phyloP scores from a whole-genome alignment of 2,113 vertebrate genomes.

The Jaculus jaculus region DNA sequence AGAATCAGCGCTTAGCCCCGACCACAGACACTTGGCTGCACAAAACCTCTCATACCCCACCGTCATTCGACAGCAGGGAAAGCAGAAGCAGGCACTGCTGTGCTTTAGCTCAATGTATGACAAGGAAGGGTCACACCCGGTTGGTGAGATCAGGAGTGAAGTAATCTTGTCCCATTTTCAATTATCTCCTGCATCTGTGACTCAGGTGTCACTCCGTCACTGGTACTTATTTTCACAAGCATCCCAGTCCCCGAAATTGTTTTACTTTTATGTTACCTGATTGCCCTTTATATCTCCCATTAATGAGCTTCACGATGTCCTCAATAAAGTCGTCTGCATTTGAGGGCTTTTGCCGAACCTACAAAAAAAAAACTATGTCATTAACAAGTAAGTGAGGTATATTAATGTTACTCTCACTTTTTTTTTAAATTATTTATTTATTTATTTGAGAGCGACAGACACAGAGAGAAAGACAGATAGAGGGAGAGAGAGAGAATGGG shows the following conservation, averaged over 20 bases:
- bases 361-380: not conserved
- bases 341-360: conserved; percentile 93
- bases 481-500: too few species aligned
- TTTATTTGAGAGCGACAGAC: too few species aligned
- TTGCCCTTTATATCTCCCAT: conserved; percentile 91
- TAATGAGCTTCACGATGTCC: conserved; percentile 91
- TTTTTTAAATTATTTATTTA: too few species aligned
- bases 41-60: not conserved
- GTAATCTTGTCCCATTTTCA: not conserved
- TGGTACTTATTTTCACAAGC: not conserved
- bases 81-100: conserved; percentile 4
- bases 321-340: conserved; percentile 86
- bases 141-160: conserved; percentile 7
- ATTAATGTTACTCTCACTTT: too few species aligned
- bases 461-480: too few species aligned
- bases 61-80: conserved; percentile 13
- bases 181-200: not conserved
- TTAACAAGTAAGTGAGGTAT: conserved; percentile 5
- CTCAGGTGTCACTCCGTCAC: not conserved
- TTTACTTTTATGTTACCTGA: conserved; percentile 88
- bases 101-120: not conserved
- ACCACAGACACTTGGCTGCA: not conserved
- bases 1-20: not conserved
- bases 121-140: not conserved
- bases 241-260: not conserved